A percentile compares a stretch with the other conserved stretches of the same genome.
phyloP scores from a whole-genome alignment of 2,888 invertebrate genomes.

The Rhamphomyia laevipes region DNA sequence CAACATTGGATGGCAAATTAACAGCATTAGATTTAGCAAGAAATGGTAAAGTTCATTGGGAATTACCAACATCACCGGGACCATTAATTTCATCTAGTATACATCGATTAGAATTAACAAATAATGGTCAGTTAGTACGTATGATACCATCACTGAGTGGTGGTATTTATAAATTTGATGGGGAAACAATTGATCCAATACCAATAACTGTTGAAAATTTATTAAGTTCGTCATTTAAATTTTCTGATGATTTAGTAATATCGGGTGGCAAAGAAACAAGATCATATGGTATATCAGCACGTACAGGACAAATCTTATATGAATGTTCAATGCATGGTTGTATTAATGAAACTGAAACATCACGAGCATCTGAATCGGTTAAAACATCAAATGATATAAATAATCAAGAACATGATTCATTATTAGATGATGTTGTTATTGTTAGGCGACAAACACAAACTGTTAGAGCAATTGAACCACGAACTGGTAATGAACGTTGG shows the following conservation, averaged over 20 bases:
- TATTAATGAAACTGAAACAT: conserved; percentile 50
- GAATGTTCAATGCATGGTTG: conserved; percentile 67
- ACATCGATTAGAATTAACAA: conserved; percentile 71
- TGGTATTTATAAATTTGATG: conserved; percentile 83
- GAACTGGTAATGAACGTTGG: conserved; percentile 81
- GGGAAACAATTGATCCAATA: conserved; percentile 72
- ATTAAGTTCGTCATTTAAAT: conserved; percentile 74
- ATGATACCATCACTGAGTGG: conserved; percentile 91
- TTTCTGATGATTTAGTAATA: conserved; percentile 73
- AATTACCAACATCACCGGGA: conserved; percentile 58
- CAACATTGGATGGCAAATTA: conserved; percentile 81
- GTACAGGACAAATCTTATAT: conserved; percentile 59
- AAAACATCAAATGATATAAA: conserved; percentile 5
- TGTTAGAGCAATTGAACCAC: conserved; percentile 79
- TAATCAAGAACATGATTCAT: conserved; percentile 24
- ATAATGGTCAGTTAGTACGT: conserved; percentile 74
- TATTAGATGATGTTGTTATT: conserved; percentile 52
- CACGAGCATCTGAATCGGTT: conserved; percentile 20
- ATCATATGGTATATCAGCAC: conserved; percentile 73
- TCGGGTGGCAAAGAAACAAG: conserved; percentile 80
- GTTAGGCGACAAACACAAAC: conserved; percentile 75
- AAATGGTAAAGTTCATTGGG: conserved; percentile 64
- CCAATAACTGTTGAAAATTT: conserved; percentile 80
- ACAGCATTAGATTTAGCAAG: conserved; percentile 63
- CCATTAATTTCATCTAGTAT: conserved; percentile 81